These are phyloP conservation scores for Brachypteracias leptosomus DNA, from an alignment of 2,113 vertebrate genomes.

Conservation along the genomic window DNA sequence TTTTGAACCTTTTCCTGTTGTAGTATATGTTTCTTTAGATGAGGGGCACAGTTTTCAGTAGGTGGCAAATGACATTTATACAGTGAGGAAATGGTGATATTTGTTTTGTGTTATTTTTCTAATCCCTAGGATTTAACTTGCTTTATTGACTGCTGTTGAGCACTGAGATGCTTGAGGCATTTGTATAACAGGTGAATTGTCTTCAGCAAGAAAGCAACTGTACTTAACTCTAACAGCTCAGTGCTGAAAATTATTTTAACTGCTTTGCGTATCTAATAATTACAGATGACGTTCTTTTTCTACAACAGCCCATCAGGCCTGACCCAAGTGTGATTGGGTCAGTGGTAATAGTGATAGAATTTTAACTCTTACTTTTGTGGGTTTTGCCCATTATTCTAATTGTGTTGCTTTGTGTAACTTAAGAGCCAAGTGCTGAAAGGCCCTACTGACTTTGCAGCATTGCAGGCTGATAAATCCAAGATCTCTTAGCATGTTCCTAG, in stretches of 20 bases:
- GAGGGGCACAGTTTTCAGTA: background rate
- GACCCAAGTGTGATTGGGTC: background rate
- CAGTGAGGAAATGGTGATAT: background rate
- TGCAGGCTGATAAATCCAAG: background rate
- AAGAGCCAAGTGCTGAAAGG: background rate
- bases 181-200: background rate
- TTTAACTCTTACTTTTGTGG: background rate
- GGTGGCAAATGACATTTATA: background rate
- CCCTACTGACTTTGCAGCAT: background rate
- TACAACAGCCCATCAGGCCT: background rate
- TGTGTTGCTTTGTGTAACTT: background rate
- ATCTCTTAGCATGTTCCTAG: too few species aligned
- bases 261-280: background rate
- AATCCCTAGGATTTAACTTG: background rate
- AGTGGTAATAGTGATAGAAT: background rate
- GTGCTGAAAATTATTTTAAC: background rate
- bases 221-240: background rate
- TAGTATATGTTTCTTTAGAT: background rate
- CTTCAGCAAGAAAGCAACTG: background rate
- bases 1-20: background rate
- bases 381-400: background rate
- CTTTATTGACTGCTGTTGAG: background rate
- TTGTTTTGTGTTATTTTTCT: background rate
- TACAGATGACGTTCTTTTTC: background rate
- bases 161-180: background rate